These are phyloP conservation scores for Thelaira solivaga DNA, from an alignment of 2,888 invertebrate genomes.

Conservation along the genomic window DNA sequence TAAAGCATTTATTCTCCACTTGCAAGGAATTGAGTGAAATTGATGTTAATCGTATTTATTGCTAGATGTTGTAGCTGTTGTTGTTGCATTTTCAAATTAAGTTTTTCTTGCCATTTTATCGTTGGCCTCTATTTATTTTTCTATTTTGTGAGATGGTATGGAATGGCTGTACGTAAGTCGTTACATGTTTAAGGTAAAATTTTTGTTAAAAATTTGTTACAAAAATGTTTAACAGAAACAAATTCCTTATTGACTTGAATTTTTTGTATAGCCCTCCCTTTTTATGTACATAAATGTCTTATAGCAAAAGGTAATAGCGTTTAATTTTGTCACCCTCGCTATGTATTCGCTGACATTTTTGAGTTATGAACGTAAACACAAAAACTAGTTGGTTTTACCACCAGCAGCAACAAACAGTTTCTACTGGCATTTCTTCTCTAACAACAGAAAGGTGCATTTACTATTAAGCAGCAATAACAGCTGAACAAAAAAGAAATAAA, in stretches of 20 bases:
- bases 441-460: conserved; percentile 13
- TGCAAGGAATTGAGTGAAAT: conserved; percentile 58
- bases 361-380: conserved; percentile 54
- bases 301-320: too few species aligned
- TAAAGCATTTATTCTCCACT: conserved; percentile 30
- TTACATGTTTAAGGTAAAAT: too few species aligned
- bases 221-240: neutral
- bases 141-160: too few species aligned
- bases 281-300: too few species aligned
- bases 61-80: conserved; percentile 31
- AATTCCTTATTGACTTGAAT: neutral
- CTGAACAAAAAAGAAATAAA: neutral
- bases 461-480: neutral
- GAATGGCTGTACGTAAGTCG: too few species aligned
- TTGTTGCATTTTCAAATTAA: neutral
- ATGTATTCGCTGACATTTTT: conserved; percentile 46
- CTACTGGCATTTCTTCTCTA: neutral
- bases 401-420: conserved; percentile 9
- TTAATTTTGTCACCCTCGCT: neutral
- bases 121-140: conserved; percentile 1
- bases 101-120: neutral
- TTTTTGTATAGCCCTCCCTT: neutral
- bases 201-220: too few species aligned
- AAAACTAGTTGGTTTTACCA: conserved; percentile 43
- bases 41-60: conserved; percentile 63